Base-by-base conservation (phyloP, 1,140 invertebrate species). In the Sinella curviseta region DNA sequence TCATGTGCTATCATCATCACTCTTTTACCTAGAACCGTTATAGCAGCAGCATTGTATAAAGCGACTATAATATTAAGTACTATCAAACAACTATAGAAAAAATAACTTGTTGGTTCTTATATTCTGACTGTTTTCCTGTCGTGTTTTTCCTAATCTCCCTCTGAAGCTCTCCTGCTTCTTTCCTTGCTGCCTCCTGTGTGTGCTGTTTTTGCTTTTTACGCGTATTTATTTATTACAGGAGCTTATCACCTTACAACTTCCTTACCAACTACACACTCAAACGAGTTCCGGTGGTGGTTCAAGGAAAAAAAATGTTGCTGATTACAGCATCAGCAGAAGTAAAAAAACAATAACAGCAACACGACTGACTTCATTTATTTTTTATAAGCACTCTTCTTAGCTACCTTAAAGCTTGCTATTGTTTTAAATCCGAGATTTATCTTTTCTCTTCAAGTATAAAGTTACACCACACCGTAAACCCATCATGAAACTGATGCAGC, bases 231-330 rank as follows among this genome's bases (percentile, higher is more conserved):
- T 70, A 70, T 70, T 70, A 70, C 65, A 70, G 65, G 65, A 70
- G 65, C 65, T 70, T 70, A 70, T 70, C 65, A 70, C 65, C 65
- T 70, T 70, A 70, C 65, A 70, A 70, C 65, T 70, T 70, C 65
- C 65, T 70, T n/a, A 70, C 65, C 65, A 70, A 70, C 8, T 48
- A 31, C 26, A 33, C 65, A 70, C 65, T 70, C 24, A 30, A 31
- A 33, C 65, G 65, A 70, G 65, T 70, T 70, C 65, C 65, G 65
- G 65, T 70, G 65, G 31, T 70, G 24, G 65, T 33, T 33, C 26
- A 70, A 33, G 65, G 65, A 70, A 70, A 70, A 48, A 70, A 70
- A 17, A 14, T 60, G 57, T 12, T 4, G 24, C 14, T 60, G 57
- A 26, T 60, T 17, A 4, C 8, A 60, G 57, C 57, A 60, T 60